phyloP scores from a whole-genome alignment of 2,888 invertebrate genomes.

The Oasisia sp. region DNA sequence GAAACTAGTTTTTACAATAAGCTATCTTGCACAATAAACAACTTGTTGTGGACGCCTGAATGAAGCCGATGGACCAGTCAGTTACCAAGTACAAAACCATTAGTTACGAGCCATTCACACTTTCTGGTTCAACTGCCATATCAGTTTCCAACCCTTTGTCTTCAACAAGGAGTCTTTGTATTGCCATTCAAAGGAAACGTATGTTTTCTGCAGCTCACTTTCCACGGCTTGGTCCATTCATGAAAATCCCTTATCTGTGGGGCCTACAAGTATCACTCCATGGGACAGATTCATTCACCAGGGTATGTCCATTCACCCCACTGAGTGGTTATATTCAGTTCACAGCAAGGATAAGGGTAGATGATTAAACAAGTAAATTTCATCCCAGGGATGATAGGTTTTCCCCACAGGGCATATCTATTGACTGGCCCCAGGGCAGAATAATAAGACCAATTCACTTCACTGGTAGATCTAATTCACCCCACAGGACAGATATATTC shows the following conservation, averaged over 20 bases:
- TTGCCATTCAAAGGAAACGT: background rate
- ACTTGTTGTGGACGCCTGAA: background rate
- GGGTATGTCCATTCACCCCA: no score
- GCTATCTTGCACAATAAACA: background rate
- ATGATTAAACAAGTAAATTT: no score
- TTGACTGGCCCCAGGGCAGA: no score
- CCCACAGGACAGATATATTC: no score
- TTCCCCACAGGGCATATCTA: no score
- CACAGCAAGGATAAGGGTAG: no score
- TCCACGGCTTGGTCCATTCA: background rate
- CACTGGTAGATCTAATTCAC: no score
- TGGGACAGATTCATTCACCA: no score
- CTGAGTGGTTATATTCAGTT: no score
- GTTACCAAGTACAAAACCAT: background rate
- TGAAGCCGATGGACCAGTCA: background rate
- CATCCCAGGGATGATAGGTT: no score
- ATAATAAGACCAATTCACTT: no score
- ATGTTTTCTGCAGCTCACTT: background rate
- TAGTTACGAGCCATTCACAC: background rate
- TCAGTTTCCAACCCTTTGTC: background rate
- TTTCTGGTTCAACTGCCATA: background rate
- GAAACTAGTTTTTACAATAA: no score
- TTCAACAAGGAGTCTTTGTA: conserved; percentile 1
- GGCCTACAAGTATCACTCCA: background rate
- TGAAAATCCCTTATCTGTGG: background rate